Evolutionary conservation across 2,888 invertebrate species (phyloP).

Genomic region (Scaptomyza polygonia): DNA sequence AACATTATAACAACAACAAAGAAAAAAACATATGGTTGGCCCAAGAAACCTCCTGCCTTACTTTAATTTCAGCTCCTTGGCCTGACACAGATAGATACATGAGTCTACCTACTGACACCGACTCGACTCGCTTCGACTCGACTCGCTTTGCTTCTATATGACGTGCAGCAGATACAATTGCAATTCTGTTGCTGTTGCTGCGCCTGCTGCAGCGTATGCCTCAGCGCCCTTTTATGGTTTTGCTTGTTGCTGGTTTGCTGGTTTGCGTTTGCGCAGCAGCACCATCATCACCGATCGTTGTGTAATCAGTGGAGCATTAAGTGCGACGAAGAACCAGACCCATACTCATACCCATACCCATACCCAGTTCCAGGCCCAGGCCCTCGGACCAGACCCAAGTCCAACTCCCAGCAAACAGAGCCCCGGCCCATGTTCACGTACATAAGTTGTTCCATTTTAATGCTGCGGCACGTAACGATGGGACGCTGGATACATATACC

Average conservation of each 20-base stretch:
- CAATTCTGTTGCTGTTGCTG: conserved; percentile 17
- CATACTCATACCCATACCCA: conserved; percentile 7
- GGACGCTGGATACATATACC: conserved; percentile 30
- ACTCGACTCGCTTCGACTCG: conserved; percentile 25
- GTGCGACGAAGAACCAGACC: conserved; percentile 47
- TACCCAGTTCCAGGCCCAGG: conserved; percentile 5
- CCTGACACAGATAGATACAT: conserved; percentile 75
- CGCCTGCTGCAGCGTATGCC: conserved; percentile 27
- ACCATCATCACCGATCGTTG: conserved; percentile 67
- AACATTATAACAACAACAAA: neutral
- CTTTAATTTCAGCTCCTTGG: conserved; percentile 82
- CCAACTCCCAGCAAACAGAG: conserved; percentile 8
- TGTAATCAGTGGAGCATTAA: conserved; percentile 83
- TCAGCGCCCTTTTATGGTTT: conserved; percentile 60
- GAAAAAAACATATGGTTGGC: conserved; percentile 67
- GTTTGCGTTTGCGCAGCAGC: conserved; percentile 58
- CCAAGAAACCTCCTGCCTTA: conserved; percentile 84
- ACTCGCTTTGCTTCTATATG: conserved; percentile 10
- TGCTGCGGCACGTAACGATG: conserved; percentile 74
- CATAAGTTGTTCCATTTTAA: conserved; percentile 75
- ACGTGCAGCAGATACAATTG: conserved; percentile 68
- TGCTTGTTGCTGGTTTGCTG: conserved; percentile 48
- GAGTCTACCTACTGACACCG: conserved; percentile 76
- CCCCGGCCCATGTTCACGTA: conserved; percentile 31
- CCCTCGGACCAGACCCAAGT: conserved; percentile 20